phyloP scores from a whole-genome alignment of 2,888 invertebrate species.

The Scaptomyza reducta region DNA sequence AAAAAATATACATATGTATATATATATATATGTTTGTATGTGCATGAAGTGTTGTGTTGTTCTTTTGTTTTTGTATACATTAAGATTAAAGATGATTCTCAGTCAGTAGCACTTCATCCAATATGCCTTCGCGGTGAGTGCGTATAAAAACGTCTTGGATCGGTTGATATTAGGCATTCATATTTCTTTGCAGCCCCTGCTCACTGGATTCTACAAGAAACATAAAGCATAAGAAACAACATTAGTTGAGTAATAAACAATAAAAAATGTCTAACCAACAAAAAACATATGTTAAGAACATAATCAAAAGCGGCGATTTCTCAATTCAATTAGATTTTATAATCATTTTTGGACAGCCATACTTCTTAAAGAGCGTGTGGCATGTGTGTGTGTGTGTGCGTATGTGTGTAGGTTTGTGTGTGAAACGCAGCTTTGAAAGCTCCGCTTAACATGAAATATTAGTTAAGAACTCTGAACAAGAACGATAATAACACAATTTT shows the following conservation, averaged over 20 bases:
- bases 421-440: conserved; percentile 8
- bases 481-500: conserved; percentile 40
- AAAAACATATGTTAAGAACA: conserved; percentile 30
- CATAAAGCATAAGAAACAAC: not conserved
- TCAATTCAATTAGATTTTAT: conserved; percentile 12
- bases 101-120: conserved; percentile 65
- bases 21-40: conserved; percentile 30
- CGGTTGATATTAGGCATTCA: conserved; percentile 55
- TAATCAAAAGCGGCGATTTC: conserved; percentile 29
- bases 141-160: conserved; percentile 55
- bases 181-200: conserved; percentile 4
- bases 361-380: conserved; percentile 14
- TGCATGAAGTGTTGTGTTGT: conserved; percentile 25
- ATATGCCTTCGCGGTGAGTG: conserved; percentile 40
- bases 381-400: not conserved
- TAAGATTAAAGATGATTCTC: conserved; percentile 69
- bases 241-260: not conserved
- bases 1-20: conserved; percentile 24
- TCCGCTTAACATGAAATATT: conserved; percentile 8
- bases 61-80: conserved; percentile 12
- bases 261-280: not conserved
- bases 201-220: conserved; percentile 29
- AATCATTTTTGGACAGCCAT: conserved; percentile 1
- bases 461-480: conserved; percentile 25
- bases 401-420: conserved; percentile 8